A percentile compares a stretch with the other conserved stretches of the same genome.
phyloP scores from a whole-genome alignment of 2,113 vertebrate genomes.

The Pterophyllum scalare region DNA sequence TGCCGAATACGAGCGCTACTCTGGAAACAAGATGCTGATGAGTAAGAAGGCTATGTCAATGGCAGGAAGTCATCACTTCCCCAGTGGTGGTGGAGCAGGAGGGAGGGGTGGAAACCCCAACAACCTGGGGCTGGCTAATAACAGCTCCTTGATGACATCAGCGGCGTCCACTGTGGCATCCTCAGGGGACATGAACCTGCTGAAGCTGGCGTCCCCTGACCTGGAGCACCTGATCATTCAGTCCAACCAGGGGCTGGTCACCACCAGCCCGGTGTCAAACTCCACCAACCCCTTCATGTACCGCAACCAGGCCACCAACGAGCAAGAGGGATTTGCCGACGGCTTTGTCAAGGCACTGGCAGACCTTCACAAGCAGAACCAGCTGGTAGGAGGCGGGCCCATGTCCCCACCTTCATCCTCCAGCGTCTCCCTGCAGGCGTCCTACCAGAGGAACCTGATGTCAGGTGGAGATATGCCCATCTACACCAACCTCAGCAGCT shows the following conservation, averaged over 20 bases:
- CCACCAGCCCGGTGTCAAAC: constrained; percentile 75
- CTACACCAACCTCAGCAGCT: constrained; percentile 85
- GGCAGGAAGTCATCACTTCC: constrained; percentile 59
- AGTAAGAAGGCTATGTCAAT: constrained; percentile 77
- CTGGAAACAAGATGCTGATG: constrained; percentile 77
- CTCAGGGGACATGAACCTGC: constrained; percentile 84
- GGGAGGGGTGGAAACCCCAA: constrained; percentile 40
- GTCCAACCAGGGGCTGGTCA: constrained; percentile 89
- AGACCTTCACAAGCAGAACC: constrained; percentile 95
- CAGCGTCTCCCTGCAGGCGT: constrained; percentile 43
- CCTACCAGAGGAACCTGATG: constrained; percentile 71
- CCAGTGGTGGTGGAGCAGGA: neutral
- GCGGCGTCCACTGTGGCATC: neutral
- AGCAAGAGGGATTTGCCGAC: constrained; percentile 92
- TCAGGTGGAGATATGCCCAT: constrained; percentile 80
- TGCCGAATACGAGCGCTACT: constrained; percentile 76
- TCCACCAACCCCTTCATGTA: constrained; percentile 85
- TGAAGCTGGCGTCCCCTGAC: constrained; percentile 90
- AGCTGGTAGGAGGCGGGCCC: constrained; percentile 75
- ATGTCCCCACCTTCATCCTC: constrained; percentile 64
- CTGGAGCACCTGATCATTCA: constrained; percentile 93
- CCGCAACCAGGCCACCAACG: constrained; percentile 86
- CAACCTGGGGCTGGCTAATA: constrained; percentile 28
- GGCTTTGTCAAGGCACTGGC: constrained; percentile 94
- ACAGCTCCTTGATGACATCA: constrained; percentile 44